phyloP scores from a whole-genome alignment of 2,888 invertebrate species.

The Drosophila merina region DNA sequence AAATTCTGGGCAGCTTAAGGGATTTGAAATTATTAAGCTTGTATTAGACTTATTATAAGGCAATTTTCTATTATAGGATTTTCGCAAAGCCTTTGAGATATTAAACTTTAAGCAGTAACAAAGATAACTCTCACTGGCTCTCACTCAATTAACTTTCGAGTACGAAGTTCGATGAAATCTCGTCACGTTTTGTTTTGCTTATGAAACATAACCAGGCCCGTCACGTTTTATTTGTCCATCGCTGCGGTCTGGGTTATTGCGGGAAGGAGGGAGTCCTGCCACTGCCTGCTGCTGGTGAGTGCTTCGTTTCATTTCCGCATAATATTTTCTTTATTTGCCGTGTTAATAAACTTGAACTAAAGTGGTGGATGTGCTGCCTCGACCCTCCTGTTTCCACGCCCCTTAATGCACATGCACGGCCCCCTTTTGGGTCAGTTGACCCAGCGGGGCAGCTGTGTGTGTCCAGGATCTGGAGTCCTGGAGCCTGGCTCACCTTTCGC shows the following conservation, averaged over 20 bases:
- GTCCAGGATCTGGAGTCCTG: slow-evolving; percentile 19
- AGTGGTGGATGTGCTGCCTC: slow-evolving; percentile 4
- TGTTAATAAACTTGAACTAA: slow-evolving; percentile 43
- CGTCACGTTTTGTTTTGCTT: slow-evolving; percentile 37
- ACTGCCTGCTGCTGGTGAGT: not conserved
- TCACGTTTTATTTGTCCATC: slow-evolving; percentile 42
- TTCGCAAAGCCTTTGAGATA: not conserved
- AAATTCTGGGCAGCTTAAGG: not conserved
- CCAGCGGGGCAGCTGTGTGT: slow-evolving; percentile 32
- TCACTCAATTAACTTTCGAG: slow-evolving; percentile 31
- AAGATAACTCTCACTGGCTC: slow-evolving; percentile 4
- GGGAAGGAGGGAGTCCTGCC: not conserved
- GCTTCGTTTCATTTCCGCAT: slow-evolving; percentile 30
- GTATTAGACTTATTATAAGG: not conserved
- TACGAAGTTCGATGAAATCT: slow-evolving; percentile 15
- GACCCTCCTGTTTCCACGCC: slow-evolving; percentile 18
- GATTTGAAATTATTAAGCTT: not conserved
- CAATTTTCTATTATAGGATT: not conserved
- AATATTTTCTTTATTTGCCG: slow-evolving; percentile 47
- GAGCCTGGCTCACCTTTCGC: not conserved
- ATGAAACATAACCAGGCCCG: slow-evolving; percentile 40
- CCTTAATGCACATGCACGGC: slow-evolving; percentile 41
- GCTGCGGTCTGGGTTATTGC: slow-evolving; percentile 20
- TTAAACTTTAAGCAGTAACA: not conserved
- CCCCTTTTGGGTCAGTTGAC: slow-evolving; percentile 33